These are phyloP conservation scores for Euphonia xanthogaster DNA, from an alignment of 2,797 vertebrate genomes.

Conservation along the genomic window DNA sequence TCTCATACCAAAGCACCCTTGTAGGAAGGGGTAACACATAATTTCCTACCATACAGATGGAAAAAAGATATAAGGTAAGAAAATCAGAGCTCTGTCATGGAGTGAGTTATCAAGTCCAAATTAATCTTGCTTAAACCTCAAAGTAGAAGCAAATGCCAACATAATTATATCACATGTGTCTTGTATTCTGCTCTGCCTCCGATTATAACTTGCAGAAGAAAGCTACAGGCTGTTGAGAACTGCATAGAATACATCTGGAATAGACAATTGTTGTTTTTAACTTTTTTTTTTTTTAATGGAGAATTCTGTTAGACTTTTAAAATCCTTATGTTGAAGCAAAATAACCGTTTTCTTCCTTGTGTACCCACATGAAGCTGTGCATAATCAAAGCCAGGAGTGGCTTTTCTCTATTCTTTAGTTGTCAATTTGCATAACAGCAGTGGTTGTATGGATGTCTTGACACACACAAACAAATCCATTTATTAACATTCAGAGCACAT, in stretches of 20 bases:
- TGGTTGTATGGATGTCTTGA: not conserved
- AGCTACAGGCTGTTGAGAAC: not conserved
- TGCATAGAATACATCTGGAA: accelerated
- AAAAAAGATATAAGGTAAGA: not conserved
- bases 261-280: not conserved
- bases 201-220: not conserved
- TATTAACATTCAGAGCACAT: slow-evolving; percentile 8
- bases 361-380: not conserved
- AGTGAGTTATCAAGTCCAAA: not conserved
- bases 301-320: not conserved
- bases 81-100: not conserved
- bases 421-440: not conserved
- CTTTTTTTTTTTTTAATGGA: not conserved
- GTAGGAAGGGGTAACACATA: not conserved
- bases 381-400: not conserved
- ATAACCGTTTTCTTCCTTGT: not conserved
- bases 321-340: not conserved
- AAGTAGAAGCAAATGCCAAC: not conserved
- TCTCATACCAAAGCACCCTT: not conserved
- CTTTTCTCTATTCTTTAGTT: not conserved
- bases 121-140: not conserved
- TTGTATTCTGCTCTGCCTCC: not conserved
- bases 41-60: not conserved
- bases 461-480: not conserved
- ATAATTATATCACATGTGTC: not conserved